Base-by-base conservation (phyloP, 2,888 invertebrate species). In the Drosophila prolongata region DNA sequence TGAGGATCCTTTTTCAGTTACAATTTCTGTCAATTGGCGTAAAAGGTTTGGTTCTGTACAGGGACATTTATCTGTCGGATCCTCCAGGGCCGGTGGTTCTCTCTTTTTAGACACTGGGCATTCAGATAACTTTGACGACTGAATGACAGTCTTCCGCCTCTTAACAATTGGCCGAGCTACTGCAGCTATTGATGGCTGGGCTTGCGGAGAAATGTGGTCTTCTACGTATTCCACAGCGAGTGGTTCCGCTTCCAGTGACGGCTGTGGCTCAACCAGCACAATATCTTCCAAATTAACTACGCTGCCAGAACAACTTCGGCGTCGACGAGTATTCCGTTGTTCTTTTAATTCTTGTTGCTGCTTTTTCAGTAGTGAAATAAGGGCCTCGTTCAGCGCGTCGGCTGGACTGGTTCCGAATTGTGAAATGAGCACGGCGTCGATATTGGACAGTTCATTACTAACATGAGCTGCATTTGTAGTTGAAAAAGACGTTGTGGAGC, bases 271-370 rank as follows among this genome's bases (percentile, higher is more conserved):
- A 60, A 91, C 81, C 13, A 91, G 76, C 19, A 91, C 88, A 56
- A 91, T 90, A 37, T 91, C 91, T 40, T 92, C 92, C 46, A 90
- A 60, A 50, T 90, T 87, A 42, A 83, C 68, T 3, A 59, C 38
- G 46, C 77, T 75, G 43, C 62, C 77, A 0, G 89, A 68, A 47
- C 56, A 52, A 64, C 74, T 85, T 35, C 87, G 89, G n/a, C 80
- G 82, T 5, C 82, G 74, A 2, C 73, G 57, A 14, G 53, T 54
- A n/a, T 80, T 70, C 3, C 79, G 68, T 1, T 87, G 82, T 27
- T 61, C 56, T 24, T 90, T 75, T 1, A 81, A 76, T 19, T 80
- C 79, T 14, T 87, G 86, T 47, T 91, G 91, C 1, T 90, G 85
- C 34, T 47, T n/a, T 3, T 89, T 80, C 3, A 91, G 64, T 50